Base-by-base conservation (phyloP, 2,888 invertebrate genomes). In the Sinotaia quadrata region DNA sequence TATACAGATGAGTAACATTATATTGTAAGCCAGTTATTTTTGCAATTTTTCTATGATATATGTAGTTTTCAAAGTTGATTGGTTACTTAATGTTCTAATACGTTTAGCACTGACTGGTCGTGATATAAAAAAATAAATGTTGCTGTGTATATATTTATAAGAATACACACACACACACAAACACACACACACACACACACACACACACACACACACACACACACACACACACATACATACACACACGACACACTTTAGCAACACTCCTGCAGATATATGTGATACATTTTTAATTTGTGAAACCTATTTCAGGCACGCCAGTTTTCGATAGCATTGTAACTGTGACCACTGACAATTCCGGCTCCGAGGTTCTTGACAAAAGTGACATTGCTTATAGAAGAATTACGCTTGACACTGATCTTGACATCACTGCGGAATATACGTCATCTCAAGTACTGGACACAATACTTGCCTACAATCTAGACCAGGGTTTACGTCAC, bases 261-360 rank as follows among this genome's bases (percentile, higher is more conserved):
- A n/a, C 44, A 2, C 21, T 21, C 21, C n/a, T 24, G 8, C 8
- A 47, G 47, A 12, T 49, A 12, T 49, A 12, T 49, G 49, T 12
- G 49, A n/a, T n/a, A n/a, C n/a, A n/a, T n/a, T n/a, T n/a, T n/a
- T n/a, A n/a, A n/a, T 47, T n/a, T 47, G 5, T 12, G n/a, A 24
- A 21, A 47, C 5, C 24, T 21, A 34, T 57, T 8, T n/a, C 27
- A 59, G 59, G 59, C 12, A n/a, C 29, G n/a, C 2, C 44, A 21
- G 37, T 44, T 24, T 36, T 44, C 41, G 59, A 59, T 31, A 44
- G 15, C n/a, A 36, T 59, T 37, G 59, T 44, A n/a, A 59, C 59
- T 44, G 29, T 59, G 59, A 44, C 37, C n/a, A 59, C 44, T 37
- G 59, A 44, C 24, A 18, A 41, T 18, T 29, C 21, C 4, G 58